phyloP scores from a whole-genome alignment of 2,797 vertebrate species.

The Siniperca obscura region DNA sequence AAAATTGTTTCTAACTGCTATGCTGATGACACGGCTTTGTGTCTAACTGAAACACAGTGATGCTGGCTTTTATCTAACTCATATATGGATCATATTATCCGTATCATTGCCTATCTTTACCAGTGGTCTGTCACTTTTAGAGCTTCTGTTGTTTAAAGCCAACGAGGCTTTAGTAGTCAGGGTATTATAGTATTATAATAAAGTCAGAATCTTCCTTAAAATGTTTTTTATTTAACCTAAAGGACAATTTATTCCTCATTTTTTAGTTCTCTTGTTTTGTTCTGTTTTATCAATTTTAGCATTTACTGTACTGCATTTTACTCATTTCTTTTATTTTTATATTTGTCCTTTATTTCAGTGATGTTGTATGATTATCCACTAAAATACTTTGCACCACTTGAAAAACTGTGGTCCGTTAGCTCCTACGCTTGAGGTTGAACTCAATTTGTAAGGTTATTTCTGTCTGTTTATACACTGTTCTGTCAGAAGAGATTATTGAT shows the following conservation, averaged over 20 bases:
- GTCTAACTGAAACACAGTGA: constrained; percentile 19
- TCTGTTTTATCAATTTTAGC: neutral
- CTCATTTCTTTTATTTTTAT: neutral
- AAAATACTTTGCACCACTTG: neutral
- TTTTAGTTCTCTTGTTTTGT: neutral
- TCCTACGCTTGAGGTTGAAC: neutral
- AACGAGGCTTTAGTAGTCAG: constrained; percentile 15
- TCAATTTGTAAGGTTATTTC: constrained; percentile 23
- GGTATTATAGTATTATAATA: neutral
- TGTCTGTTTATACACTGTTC: constrained; percentile 8
- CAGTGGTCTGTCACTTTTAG: constrained; percentile 12
- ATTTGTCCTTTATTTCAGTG: neutral
- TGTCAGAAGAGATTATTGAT: constrained; percentile 18
- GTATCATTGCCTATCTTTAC: constrained; percentile 2
- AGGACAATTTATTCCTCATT: neutral
- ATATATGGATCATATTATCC: constrained; percentile 15
- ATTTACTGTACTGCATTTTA: neutral
- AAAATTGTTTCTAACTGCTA: constrained; percentile 50
- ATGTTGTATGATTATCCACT: neutral
- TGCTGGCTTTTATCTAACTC: constrained; percentile 23
- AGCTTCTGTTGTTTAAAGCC: constrained; percentile 10
- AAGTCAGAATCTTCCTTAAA: neutral
- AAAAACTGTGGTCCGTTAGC: neutral
- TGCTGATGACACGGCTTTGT: constrained; percentile 53
- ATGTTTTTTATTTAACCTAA: neutral